These are phyloP conservation scores for Tetraneura akinire DNA, from an alignment of 1,140 invertebrate genomes.

Conservation along the genomic window DNA sequence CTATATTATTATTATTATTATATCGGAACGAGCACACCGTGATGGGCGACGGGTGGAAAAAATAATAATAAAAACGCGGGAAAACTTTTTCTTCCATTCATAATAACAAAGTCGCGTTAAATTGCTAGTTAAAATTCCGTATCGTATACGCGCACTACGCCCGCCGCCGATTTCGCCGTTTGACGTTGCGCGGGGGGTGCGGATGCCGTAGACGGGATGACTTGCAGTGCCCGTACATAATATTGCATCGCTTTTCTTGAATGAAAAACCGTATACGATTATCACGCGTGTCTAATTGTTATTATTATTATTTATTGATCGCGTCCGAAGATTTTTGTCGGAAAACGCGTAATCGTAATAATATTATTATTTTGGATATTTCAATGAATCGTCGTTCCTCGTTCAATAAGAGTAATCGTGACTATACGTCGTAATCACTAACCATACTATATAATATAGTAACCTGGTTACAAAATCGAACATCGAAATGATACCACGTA, in stretches of 20 bases:
- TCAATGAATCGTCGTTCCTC: no score
- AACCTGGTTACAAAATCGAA: no score
- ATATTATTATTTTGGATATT: not conserved
- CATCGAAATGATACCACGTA: no score
- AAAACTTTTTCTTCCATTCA: slow-evolving; percentile 49
- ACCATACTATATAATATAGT: no score
- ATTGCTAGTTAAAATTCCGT: slow-evolving; percentile 50
- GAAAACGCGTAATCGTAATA: no score
- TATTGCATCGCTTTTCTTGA: not conserved
- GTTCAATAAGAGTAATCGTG: no score
- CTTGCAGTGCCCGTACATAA: not conserved
- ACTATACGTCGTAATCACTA: no score
- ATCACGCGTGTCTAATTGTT: not conserved
- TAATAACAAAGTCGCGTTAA: no score
- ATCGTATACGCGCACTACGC: slow-evolving; percentile 23
- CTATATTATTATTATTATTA: no score
- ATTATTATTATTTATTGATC: not conserved
- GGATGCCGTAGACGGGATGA: not conserved
- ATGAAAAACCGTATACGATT: slow-evolving; percentile 11
- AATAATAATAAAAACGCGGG: slow-evolving; percentile 50
- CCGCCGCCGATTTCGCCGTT: not conserved
- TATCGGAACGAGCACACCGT: not conserved
- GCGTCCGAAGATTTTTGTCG: not conserved
- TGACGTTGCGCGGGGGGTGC: not conserved
- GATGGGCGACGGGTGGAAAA: not conserved